Evolutionary conservation across 2,113 vertebrate genomes (phyloP).

Genomic region (Piprites chloris): DNA sequence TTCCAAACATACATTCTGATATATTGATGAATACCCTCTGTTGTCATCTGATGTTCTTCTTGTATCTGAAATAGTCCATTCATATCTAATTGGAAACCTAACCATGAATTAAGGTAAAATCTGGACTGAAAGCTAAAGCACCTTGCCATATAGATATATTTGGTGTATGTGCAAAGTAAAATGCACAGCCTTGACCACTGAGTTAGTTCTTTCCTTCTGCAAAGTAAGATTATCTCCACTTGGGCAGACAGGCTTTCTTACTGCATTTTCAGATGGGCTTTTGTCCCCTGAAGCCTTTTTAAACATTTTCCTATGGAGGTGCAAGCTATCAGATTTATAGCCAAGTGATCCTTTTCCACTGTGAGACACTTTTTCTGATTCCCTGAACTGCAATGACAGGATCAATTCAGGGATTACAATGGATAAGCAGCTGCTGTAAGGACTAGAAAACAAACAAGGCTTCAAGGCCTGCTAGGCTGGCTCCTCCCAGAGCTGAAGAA

Average conservation of each 20-base stretch:
- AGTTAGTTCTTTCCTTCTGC: background rate
- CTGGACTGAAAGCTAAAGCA: background rate
- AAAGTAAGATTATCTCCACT: background rate
- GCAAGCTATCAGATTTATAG: constrained; percentile 25
- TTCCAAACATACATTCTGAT: background rate
- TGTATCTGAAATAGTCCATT: background rate
- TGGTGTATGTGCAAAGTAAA: background rate
- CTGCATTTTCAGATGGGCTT: background rate
- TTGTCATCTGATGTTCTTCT: background rate
- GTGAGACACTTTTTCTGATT: constrained; percentile 30
- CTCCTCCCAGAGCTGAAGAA: background rate
- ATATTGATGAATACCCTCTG: background rate
- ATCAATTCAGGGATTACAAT: constrained; percentile 45
- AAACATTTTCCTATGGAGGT: background rate
- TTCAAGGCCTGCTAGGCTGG: background rate
- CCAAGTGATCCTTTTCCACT: background rate
- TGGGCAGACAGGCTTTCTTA: background rate
- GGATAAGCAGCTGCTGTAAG: constrained; percentile 14
- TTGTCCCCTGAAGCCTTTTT: background rate
- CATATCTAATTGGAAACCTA: background rate
- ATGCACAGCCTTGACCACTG: background rate
- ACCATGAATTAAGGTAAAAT: background rate
- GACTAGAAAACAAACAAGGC: constrained; percentile 18
- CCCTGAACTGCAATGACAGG: constrained; percentile 36
- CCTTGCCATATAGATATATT: background rate